A percentile compares a stretch with the other conserved stretches of the same genome.
These are phyloP conservation scores for Sphecodes monilicornis DNA, from an alignment of 2,888 invertebrate species.

Conservation along the genomic window DNA sequence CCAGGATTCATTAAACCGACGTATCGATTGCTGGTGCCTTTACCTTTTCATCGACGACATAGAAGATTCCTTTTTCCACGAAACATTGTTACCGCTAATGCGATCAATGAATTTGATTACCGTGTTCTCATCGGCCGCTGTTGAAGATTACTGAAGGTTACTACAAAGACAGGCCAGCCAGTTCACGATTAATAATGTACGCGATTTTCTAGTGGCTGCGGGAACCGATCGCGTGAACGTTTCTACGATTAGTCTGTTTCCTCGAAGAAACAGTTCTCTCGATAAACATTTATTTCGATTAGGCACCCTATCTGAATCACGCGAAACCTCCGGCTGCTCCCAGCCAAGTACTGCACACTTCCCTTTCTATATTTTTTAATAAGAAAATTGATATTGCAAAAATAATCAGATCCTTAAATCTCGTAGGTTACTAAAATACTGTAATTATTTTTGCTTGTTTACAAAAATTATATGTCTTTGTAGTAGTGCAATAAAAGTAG, in stretches of 20 bases:
- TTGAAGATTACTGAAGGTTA: slow-evolving; percentile 28
- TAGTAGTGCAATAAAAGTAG: neutral
- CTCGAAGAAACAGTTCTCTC: neutral
- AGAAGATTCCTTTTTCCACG: slow-evolving; percentile 37
- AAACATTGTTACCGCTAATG: slow-evolving; percentile 39
- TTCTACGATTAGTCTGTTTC: neutral
- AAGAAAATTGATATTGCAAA: neutral
- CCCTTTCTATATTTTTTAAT: neutral
- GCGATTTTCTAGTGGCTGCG: neutral
- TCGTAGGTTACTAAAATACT: neutral
- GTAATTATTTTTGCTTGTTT: neutral
- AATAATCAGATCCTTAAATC: neutral
- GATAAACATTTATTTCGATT: neutral
- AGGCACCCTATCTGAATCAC: neutral
- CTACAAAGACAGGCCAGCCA: neutral
- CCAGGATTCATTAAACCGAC: slow-evolving; percentile 60
- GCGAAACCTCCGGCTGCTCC: neutral
- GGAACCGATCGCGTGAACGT: neutral
- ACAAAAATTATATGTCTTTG: neutral
- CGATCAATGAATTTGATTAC: slow-evolving; percentile 59
- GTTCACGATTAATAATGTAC: slow-evolving; percentile 16
- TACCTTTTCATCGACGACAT: slow-evolving; percentile 22
- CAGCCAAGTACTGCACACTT: neutral
- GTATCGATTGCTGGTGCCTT: slow-evolving; percentile 51
- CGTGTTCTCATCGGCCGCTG: slow-evolving; percentile 14